Evolutionary conservation across 1,140 invertebrate species (phyloP).

Genomic region (Diorhabda sublineata): DNA sequence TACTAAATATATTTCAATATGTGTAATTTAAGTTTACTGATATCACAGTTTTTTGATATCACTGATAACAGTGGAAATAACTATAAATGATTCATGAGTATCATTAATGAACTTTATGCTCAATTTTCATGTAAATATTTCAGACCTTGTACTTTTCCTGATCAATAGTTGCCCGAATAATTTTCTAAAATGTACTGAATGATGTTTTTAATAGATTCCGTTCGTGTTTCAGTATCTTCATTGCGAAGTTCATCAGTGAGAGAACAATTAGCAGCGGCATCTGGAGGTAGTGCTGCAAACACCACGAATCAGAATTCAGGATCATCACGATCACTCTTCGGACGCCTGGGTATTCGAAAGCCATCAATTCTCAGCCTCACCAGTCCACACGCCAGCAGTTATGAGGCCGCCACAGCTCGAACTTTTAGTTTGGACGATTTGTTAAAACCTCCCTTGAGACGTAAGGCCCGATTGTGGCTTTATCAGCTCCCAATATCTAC

Average conservation of each 20-base stretch:
- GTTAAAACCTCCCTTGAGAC: constrained; percentile 67
- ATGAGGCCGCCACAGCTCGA: constrained; percentile 52
- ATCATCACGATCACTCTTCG: constrained; percentile 61
- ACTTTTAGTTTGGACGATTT: constrained; percentile 80
- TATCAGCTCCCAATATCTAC: neutral
- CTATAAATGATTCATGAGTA: too few species aligned
- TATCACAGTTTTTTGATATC: too few species aligned
- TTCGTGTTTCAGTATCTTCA: constrained; percentile 33
- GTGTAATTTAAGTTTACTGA: too few species aligned
- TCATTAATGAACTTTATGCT: too few species aligned
- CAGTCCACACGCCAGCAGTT: constrained; percentile 53
- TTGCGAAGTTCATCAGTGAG: constrained; percentile 45
- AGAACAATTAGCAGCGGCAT: constrained; percentile 46
- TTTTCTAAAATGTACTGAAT: too few species aligned
- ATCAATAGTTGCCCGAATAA: too few species aligned
- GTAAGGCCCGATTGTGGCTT: constrained; percentile 53
- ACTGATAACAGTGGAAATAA: too few species aligned
- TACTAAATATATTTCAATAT: too few species aligned
- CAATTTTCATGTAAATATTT: too few species aligned
- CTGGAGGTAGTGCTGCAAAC: constrained; percentile 41
- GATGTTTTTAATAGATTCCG: too few species aligned
- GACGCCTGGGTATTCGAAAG: constrained; percentile 74
- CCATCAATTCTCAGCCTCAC: constrained; percentile 70
- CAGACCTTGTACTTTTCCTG: too few species aligned
- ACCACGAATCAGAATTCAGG: constrained; percentile 43